These are phyloP conservation scores for Agelas oroides DNA, from an alignment of 37 sponge, comb jelly and placozoan species.

Conservation along the genomic window DNA sequence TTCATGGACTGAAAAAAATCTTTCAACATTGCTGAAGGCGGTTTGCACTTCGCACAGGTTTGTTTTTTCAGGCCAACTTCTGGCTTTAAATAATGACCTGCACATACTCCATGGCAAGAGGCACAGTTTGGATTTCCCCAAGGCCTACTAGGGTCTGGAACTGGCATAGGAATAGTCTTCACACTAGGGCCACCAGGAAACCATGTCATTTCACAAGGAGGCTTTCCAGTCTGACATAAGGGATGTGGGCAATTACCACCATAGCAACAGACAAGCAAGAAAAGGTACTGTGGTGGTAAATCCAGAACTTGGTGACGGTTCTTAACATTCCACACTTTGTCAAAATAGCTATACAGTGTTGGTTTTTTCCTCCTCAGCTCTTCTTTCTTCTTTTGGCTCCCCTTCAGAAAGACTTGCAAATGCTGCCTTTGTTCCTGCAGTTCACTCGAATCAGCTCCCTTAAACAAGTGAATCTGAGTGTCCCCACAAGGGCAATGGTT, in stretches of 20 bases:
- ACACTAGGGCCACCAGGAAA: background rate
- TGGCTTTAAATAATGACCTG: background rate
- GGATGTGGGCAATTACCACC: background rate
- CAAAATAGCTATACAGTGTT: slow-evolving; percentile 11
- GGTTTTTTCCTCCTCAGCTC: background rate
- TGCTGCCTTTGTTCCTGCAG: background rate
- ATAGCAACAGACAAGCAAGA: slow-evolving; percentile 8
- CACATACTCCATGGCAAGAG: background rate
- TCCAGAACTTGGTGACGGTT: background rate
- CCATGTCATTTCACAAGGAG: background rate
- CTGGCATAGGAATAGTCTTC: background rate
- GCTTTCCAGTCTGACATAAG: background rate
- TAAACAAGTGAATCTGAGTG: background rate
- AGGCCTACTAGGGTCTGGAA: too few relatives aligned
- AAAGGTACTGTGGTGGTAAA: slow-evolving; percentile 8
- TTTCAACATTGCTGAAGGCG: too few relatives aligned
- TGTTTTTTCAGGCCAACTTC: background rate
- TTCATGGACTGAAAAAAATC: too few relatives aligned
- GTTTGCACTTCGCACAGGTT: too few relatives aligned
- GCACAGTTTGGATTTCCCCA: background rate
- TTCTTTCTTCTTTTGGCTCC: too few relatives aligned
- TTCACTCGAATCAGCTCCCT: background rate
- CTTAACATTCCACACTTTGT: slow-evolving; percentile 7
- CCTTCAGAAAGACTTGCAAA: too few relatives aligned
- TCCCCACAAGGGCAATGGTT: slow-evolving; percentile 41